Evolutionary conservation across 2,113 vertebrate species (phyloP).

Genomic region (Melospiza georgiana): DNA sequence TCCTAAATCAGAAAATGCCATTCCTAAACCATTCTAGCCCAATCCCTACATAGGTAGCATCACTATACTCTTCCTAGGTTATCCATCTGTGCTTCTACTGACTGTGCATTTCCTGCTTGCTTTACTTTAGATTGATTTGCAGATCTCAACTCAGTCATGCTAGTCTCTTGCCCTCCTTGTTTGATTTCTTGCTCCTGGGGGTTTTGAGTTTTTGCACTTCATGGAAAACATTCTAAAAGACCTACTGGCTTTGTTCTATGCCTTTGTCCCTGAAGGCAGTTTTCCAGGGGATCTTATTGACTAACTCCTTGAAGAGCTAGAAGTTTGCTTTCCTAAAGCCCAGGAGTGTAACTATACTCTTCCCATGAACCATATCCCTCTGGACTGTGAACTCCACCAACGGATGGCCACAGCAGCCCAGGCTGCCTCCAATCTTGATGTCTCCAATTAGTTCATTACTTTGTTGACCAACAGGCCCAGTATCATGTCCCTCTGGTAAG

Average conservation of each 20-base stretch:
- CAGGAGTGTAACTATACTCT: background rate
- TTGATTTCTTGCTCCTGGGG: background rate
- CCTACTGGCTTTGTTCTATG: background rate
- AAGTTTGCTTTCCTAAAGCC: background rate
- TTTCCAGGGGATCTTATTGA: background rate
- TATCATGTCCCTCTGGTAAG: rapidly evolving
- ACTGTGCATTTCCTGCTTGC: background rate
- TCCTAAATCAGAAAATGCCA: background rate
- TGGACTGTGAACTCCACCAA: background rate
- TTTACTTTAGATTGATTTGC: background rate
- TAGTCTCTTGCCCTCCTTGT: background rate
- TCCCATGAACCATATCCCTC: background rate
- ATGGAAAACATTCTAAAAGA: background rate
- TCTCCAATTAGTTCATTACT: background rate
- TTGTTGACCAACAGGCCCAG: background rate
- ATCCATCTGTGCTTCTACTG: background rate
- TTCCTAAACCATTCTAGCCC: background rate
- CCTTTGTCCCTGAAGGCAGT: background rate
- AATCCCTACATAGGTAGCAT: background rate
- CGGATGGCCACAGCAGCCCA: background rate
- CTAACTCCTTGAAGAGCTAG: background rate
- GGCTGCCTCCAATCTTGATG: background rate
- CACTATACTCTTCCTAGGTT: background rate
- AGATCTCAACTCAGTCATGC: background rate
- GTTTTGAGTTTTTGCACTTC: background rate